phyloP scores from a whole-genome alignment of 2,797 vertebrate species.

The Platalea minor region DNA sequence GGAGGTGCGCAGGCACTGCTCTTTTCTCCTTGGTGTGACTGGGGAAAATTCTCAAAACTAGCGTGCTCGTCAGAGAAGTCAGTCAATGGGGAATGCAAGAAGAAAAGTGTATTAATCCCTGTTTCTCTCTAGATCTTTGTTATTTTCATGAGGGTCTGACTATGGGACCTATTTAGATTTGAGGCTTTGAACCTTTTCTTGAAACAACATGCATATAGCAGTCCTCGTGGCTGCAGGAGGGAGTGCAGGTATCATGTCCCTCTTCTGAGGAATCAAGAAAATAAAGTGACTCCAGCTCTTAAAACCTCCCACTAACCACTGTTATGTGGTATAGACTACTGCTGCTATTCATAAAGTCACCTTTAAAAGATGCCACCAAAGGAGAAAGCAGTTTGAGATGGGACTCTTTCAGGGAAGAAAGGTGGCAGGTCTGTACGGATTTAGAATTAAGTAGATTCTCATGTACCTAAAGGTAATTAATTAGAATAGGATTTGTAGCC shows the following conservation, averaged over 20 bases:
- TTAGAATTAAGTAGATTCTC: background rate
- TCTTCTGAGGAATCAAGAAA: background rate
- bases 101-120: background rate
- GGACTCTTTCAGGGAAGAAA: background rate
- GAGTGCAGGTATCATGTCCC: background rate
- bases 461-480: background rate
- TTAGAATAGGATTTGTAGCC: background rate
- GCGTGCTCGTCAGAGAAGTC: background rate
- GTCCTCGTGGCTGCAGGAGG: background rate
- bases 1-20: fast-evolving
- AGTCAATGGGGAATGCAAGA: background rate
- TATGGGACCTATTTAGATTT: background rate
- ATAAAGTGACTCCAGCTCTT: background rate
- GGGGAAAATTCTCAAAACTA: background rate
- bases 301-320: background rate
- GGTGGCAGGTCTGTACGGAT: background rate
- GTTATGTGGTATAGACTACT: background rate
- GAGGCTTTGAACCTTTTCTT: background rate
- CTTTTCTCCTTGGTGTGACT: background rate
- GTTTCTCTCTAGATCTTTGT: background rate
- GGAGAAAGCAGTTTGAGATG: background rate
- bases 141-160: background rate
- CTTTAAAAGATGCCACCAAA: background rate
- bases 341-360: background rate
- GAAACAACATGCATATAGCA: fast-evolving